These are phyloP conservation scores for Actinemys pallida DNA, from an alignment of 2,113 vertebrate genomes.

Conservation along the genomic window DNA sequence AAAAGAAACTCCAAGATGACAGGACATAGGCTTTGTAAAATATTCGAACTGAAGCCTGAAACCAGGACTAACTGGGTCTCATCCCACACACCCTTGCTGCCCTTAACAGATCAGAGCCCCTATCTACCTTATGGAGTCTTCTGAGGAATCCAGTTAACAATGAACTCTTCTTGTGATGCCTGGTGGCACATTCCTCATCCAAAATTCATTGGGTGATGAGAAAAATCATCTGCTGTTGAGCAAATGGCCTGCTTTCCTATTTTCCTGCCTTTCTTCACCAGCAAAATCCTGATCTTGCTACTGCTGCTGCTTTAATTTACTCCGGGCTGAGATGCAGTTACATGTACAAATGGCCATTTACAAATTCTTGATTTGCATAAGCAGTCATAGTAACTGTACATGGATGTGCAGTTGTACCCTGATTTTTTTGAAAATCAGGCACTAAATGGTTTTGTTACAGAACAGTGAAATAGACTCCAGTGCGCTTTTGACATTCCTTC, in stretches of 20 bases:
- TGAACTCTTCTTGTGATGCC: not conserved
- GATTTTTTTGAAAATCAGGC: not conserved
- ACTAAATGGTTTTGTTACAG: not conserved
- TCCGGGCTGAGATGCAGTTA: not conserved
- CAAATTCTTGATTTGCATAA: not conserved
- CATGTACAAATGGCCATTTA: not conserved
- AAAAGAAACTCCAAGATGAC: not conserved
- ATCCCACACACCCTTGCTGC: not conserved
- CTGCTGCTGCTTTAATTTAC: not conserved
- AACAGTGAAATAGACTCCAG: not conserved
- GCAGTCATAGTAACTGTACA: not conserved
- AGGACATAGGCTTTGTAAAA: not conserved
- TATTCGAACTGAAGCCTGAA: not conserved
- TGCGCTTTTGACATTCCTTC: not conserved
- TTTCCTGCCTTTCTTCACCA: not conserved
- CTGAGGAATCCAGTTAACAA: not conserved
- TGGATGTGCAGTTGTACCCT: not conserved
- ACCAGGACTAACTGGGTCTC: not conserved
- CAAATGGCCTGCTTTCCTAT: not conserved
- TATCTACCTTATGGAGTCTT: not conserved
- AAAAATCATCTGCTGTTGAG: not conserved
- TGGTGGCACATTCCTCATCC: not conserved
- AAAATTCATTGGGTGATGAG: not conserved
- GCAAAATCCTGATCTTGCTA: not conserved
- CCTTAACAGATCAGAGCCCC: not conserved